phyloP scores from a whole-genome alignment of 2,113 vertebrate species.

The Delphinapterus leucas region DNA sequence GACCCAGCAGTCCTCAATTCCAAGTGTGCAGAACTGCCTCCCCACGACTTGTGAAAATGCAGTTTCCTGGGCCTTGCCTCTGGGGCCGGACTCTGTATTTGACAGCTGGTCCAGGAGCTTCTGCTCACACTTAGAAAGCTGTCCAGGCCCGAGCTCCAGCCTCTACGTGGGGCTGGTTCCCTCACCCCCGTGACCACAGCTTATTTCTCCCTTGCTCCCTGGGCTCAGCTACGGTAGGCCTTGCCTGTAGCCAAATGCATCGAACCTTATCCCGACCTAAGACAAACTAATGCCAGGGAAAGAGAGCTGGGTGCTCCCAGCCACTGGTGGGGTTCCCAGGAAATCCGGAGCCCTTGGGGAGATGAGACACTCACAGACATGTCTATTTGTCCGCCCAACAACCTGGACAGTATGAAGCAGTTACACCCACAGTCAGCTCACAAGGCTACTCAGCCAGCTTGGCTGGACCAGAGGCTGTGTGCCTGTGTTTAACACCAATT shows the following conservation, averaged over 20 bases:
- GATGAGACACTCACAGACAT: neutral
- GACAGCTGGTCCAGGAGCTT: neutral
- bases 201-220: neutral
- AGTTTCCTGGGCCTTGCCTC: neutral
- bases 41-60: neutral
- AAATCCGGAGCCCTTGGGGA: neutral
- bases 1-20: neutral
- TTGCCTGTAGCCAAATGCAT: neutral
- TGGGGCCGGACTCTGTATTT: neutral
- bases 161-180: neutral
- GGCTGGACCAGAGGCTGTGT: neutral
- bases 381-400: neutral
- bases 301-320: neutral
- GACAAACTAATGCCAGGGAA: neutral
- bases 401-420: neutral
- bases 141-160: neutral
- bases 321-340: neutral
- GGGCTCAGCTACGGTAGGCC: neutral
- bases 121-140: neutral
- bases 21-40: no score
- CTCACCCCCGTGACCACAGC: neutral
- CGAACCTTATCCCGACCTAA: neutral
- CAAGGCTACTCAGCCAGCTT: neutral
- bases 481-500: neutral
- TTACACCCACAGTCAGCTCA: neutral